Percentiles rank a stretch among this genome's conserved stretches.
Conservation (phyloP, 2,797 vertebrate genomes). For the Pristis pectinata region DNA sequence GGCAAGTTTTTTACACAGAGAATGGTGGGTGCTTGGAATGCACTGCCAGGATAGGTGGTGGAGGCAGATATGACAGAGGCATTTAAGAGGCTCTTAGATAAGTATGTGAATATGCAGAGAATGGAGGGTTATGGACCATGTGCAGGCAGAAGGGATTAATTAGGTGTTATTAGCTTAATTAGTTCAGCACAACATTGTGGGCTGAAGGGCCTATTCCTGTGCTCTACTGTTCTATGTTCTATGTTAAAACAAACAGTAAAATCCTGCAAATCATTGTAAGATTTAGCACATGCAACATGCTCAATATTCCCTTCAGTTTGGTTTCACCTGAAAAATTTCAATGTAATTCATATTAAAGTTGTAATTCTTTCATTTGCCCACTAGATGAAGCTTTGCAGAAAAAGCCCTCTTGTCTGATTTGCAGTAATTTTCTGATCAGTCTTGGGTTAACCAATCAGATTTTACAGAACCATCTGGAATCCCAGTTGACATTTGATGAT, state of each 20-base stretch:
- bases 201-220: no score
- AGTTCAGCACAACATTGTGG: no score
- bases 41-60: no score
- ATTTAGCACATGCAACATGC: not conserved
- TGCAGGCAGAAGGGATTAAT: no score
- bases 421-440: not conserved
- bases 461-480: not conserved
- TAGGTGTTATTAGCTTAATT: no score
- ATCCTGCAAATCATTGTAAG: not conserved
- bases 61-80: no score
- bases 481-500: not conserved
- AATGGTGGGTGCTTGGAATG: no score
- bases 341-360: not conserved
- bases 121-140: no score
- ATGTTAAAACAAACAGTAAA: not conserved
- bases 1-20: no score
- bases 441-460: not conserved
- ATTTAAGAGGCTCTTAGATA: no score
- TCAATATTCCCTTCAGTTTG: not conserved
- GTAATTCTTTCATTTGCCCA: slow-evolving; percentile 25
- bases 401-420: not conserved
- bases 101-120: no score
- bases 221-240: no score
- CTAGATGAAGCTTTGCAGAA: slow-evolving; percentile 7
- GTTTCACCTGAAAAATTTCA: not conserved